phyloP scores from a whole-genome alignment of 2,113 vertebrate genomes.

The Mixornis gularis region DNA sequence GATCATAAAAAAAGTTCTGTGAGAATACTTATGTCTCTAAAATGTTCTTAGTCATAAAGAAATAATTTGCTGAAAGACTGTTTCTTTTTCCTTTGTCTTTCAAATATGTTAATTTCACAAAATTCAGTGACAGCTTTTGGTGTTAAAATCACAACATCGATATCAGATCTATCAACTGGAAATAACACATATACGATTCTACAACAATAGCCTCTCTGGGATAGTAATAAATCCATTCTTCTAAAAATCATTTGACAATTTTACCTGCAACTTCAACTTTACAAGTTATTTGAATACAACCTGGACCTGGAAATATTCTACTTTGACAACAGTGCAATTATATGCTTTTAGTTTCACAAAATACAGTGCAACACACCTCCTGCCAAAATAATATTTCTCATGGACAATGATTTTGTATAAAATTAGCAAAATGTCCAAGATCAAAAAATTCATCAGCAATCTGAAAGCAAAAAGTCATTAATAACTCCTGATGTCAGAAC shows the following conservation, averaged over 20 bases:
- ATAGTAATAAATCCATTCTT: not conserved
- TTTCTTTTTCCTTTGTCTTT: not conserved
- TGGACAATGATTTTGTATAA: not conserved
- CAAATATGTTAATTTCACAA: not conserved
- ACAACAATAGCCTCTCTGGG: not conserved
- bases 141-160: not conserved
- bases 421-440: not conserved
- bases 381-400: not conserved
- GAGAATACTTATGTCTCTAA: not conserved
- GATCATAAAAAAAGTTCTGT: not conserved
- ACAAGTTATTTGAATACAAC: not conserved
- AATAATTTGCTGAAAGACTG: not conserved
- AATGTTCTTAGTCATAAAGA: not conserved
- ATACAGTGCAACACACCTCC: not conserved
- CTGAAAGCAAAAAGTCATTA: constrained; percentile 6
- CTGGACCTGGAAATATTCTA: not conserved
- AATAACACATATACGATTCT: not conserved
- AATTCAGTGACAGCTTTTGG: not conserved
- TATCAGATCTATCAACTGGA: not conserved
- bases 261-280: not conserved
- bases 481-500: not conserved
- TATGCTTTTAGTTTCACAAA: not conserved
- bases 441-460: constrained; percentile 14
- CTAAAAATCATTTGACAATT: not conserved
- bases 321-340: not conserved